phyloP scores from a whole-genome alignment of 2,113 vertebrate genomes.

The Trogon surrucura region DNA sequence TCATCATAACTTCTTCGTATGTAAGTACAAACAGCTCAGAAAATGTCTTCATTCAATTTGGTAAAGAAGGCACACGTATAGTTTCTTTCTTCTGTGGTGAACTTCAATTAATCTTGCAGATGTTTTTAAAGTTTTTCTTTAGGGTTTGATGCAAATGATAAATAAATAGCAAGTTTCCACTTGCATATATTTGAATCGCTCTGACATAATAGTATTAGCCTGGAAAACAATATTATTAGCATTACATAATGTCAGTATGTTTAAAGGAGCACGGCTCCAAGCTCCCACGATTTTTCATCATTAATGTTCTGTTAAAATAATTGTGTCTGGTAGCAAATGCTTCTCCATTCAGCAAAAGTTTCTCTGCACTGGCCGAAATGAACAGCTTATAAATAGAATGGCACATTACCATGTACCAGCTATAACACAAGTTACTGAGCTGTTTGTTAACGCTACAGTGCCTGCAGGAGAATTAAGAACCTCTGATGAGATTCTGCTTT shows the following conservation, averaged over 20 bases:
- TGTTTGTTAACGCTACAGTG: not conserved
- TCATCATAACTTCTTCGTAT: not conserved
- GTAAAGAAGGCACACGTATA: not conserved
- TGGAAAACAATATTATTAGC: constrained; percentile 19
- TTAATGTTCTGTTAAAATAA: not conserved
- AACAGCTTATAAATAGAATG: not conserved
- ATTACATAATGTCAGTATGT: not conserved
- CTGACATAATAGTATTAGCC: not conserved
- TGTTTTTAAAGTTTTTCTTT: not conserved
- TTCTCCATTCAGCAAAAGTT: not conserved
- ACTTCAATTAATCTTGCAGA: not conserved
- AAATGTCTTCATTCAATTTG: not conserved
- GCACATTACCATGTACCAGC: not conserved
- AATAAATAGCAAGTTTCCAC: not conserved
- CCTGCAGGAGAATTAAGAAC: constrained; percentile 6
- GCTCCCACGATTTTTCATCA: not conserved
- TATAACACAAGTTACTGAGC: not conserved
- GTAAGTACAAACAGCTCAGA: not conserved
- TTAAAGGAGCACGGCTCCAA: not conserved
- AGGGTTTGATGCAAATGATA: not conserved
- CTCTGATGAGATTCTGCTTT: not conserved
- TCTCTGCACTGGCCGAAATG: not conserved
- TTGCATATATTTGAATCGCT: not conserved
- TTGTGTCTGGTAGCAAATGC: not conserved
- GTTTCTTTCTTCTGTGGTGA: not conserved